Base-by-base conservation (phyloP, 2,113 vertebrate species). In the Solea senegalensis region DNA sequence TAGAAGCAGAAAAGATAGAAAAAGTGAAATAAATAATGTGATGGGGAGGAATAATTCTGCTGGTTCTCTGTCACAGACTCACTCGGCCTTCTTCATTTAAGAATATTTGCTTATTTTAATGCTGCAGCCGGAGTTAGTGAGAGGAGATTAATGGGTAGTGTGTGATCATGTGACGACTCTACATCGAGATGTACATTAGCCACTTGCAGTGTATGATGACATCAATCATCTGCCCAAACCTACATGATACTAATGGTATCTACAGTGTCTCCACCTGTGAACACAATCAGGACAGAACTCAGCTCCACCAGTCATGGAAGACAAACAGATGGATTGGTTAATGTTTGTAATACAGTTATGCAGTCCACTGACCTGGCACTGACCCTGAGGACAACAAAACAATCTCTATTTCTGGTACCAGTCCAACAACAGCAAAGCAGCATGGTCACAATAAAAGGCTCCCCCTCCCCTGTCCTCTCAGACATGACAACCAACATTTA, bases 311-410 rank as follows among this genome's bases (percentile, higher is more conserved):
- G 60, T 46, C 61, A 46, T 59, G 68, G 61, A 76, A 82, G 72
- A 82, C 59, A 78, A 85, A 82, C 81, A 84, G 78, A 86, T 87
- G 85, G 51, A 39, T 52, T 87, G 88, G 88, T 83, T 41, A n/a
- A 71, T 44, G 55, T 84, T 57, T 21, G 57, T 72, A 69, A 78
- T 69, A 62, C 77, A 69, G 88, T 82, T 86, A 81, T 82, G 76
- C 58, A 75, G 62, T 69, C 72, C 72, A 48, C 65, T 65, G 63
- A 59, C 77, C 77, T 65, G 65, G 53, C 72, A 78, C 54, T 72
- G 74, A 86, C 65, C 70, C 69, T 78, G 59, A 56, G 64, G 71
- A 54, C 52, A 69, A 74, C 80, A 82, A 83, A 69, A 75, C 78
- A 82, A 83, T 72, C 69, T 52, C 58, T 64, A 73, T 56, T 73